Conservation (phyloP, 2,797 vertebrate species). For the Sebastes hopkinsi region DNA sequence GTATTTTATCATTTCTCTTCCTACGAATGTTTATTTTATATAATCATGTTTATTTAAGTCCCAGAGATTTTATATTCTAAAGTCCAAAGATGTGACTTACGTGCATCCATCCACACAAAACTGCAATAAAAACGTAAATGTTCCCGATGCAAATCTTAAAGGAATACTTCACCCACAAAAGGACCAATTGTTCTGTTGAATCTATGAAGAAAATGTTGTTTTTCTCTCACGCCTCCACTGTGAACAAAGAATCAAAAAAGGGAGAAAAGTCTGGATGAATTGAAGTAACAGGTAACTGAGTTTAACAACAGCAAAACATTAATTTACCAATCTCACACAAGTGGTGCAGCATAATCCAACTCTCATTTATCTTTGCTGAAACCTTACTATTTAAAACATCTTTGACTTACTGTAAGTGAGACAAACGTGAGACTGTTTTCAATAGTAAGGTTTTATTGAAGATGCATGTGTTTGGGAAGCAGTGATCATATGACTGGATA, state of each 20-base stretch:
- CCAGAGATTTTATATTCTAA: neutral
- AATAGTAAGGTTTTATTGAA: neutral
- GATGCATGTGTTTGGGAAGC: neutral
- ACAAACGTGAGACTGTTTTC: too few relatives aligned
- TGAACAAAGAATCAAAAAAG: neutral
- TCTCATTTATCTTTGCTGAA: neutral
- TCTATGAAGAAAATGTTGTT: too few relatives aligned
- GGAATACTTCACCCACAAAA: neutral
- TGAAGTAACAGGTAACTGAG: too few relatives aligned
- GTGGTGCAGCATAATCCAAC: neutral
- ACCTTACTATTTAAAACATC: neutral
- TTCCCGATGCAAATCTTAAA: neutral
- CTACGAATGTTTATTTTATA: neutral
- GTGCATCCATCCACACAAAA: neutral
- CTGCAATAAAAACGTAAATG: constrained; percentile 9
- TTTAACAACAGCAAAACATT: neutral
- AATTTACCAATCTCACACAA: neutral
- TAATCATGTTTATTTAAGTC: neutral
- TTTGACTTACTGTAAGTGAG: neutral
- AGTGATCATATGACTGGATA: neutral
- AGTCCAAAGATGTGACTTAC: too few relatives aligned
- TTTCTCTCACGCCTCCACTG: neutral
- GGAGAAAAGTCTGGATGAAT: neutral
- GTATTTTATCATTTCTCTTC: neutral
- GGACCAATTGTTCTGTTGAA: neutral